phyloP scores from a whole-genome alignment of 1,140 invertebrate genomes.

The Armadillidium nasatum region DNA sequence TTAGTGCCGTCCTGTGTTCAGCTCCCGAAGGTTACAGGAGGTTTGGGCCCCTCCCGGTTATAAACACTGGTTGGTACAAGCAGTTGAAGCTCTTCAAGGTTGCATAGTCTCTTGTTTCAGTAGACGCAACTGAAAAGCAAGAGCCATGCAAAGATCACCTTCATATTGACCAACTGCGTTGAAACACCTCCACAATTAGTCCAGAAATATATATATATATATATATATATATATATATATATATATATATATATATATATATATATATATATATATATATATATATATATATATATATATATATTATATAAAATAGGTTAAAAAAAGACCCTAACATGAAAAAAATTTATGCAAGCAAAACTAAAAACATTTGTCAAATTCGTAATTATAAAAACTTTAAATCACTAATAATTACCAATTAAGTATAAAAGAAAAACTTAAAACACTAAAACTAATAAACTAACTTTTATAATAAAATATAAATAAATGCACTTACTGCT shows the following conservation, averaged over 20 bases:
- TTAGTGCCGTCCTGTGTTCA: no score
- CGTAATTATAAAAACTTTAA: background rate
- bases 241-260: conserved; percentile 18
- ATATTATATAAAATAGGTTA: conserved; percentile 23
- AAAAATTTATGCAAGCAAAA: background rate
- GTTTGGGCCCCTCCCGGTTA: no score
- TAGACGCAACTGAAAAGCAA: no score
- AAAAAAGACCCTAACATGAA: background rate
- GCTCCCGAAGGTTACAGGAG: no score
- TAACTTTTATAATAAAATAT: conserved; percentile 4
- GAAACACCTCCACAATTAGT: no score
- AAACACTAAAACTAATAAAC: background rate
- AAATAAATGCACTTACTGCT: background rate
- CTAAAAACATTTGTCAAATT: background rate
- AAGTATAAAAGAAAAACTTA: background rate
- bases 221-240: no score
- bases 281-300: conserved; percentile 32
- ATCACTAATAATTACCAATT: background rate
- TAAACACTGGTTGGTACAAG: no score
- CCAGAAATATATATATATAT: no score
- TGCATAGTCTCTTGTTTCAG: no score
- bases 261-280: conserved; percentile 27
- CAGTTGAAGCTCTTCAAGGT: no score
- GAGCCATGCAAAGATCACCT: no score
- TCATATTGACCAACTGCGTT: no score